Percentiles rank a stretch among this genome's conserved stretches.
These are phyloP conservation scores for Gulo gulo DNA, from an alignment of 2,113 vertebrate species.

Conservation along the genomic window DNA sequence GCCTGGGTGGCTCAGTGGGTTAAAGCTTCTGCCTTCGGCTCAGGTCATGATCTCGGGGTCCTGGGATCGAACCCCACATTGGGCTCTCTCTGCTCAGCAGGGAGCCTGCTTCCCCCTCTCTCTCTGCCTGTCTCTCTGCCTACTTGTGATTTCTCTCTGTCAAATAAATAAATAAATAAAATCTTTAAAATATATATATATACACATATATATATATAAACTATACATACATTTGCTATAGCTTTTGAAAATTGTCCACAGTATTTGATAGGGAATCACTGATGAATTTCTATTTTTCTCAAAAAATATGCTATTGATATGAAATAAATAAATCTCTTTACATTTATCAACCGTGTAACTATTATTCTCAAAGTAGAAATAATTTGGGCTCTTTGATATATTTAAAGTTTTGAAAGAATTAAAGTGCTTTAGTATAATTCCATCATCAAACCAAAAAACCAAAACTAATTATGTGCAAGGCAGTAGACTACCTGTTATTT, in stretches of 20 bases:
- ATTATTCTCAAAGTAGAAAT: neutral
- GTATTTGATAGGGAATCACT: neutral
- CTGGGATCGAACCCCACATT: no score
- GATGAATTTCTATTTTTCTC: neutral
- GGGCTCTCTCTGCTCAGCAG: no score
- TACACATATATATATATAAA: no score
- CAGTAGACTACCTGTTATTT: neutral
- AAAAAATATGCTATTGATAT: neutral
- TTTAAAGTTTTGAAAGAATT: neutral
- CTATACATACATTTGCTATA: neutral
- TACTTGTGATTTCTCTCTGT: no score
- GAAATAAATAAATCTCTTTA: neutral
- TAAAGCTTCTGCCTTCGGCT: no score
- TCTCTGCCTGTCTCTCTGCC: no score
- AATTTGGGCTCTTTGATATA: neutral
- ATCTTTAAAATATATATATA: no score
- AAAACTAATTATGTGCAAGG: neutral
- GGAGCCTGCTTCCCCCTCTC: no score
- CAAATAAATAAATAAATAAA: no score
- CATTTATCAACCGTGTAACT: neutral
- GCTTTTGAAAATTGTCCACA: neutral
- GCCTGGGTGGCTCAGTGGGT: no score
- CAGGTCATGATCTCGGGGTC: no score
- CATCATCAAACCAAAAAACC: neutral
- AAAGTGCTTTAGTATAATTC: neutral